Conservation (phyloP, 2,113 vertebrate genomes). For the Poicephalus gulielmi region DNA sequence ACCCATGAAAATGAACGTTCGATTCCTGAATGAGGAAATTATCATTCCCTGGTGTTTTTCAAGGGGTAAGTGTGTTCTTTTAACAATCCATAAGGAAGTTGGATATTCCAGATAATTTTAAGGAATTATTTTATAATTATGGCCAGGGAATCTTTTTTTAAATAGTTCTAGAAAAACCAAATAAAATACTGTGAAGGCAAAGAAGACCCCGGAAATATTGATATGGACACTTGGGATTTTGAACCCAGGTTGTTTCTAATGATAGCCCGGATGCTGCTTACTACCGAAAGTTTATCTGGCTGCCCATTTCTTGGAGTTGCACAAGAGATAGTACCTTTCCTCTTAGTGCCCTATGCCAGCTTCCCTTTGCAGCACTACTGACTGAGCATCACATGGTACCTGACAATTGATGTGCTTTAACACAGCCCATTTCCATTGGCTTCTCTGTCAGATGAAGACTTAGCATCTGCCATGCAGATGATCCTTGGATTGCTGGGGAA, state of each 20-base stretch:
- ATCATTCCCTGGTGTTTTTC: background rate
- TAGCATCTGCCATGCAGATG: background rate
- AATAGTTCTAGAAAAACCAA: background rate
- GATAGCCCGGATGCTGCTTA: background rate
- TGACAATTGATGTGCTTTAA: background rate
- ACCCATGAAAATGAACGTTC: background rate
- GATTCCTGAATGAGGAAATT: conserved; percentile 14
- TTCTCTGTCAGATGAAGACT: background rate
- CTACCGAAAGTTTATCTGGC: background rate
- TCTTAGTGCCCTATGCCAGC: background rate
- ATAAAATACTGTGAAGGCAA: background rate
- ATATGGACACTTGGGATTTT: background rate
- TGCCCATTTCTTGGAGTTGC: background rate
- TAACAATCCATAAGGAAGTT: background rate
- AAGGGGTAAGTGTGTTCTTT: background rate
- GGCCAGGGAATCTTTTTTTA: background rate
- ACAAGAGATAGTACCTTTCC: background rate
- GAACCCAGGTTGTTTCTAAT: background rate
- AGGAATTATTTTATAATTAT: background rate
- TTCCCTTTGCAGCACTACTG: background rate
- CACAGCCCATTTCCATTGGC: background rate
- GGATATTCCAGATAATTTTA: background rate
- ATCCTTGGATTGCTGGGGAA: background rate
- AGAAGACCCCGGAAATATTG: background rate
- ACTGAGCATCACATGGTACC: background rate